Evolutionary conservation across 2,113 vertebrate genomes (phyloP), one percentile per base, ranked within the genome.

Genomic region (Meleagris gallopavo): DNA sequence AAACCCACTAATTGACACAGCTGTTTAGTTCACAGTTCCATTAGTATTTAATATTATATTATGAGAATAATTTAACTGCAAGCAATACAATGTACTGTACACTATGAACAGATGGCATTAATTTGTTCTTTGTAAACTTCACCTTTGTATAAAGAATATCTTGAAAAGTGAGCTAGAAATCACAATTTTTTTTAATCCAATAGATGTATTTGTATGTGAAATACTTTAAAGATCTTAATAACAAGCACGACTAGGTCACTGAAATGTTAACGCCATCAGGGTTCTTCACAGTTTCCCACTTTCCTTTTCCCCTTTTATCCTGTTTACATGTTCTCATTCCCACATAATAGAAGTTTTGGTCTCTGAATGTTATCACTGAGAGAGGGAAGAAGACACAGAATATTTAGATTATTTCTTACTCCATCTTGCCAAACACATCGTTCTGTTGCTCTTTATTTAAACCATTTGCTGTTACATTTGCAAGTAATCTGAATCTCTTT

Each of bases 131-230:
- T 90, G 50, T 64, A 85, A 85, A 80, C 55, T 85, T 94, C 78
- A 93, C 50, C 64, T 88, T 89, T 48, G 8, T 62, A 54, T 83
- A 55, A 89, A 58, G 46, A 80, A 34, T 60, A 30, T 82, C 36
- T 87, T 69, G 9, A 65, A 30, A 65, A 84, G 24, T 57, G 40
- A 94, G 84, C 61, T 76, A 67, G 15, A 76, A 93, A 40, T 92
- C 86, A 89, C 70, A 89, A 69, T 64, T 27, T 24, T 19, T 64
- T 87, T 40, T 82, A 92, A 65, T 73, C 50, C 6, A 92, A 65
- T 70, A 84, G 48, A 94, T 84, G 73, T 69, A 36, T 66, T 96
- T 92, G 78, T 78, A 86, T 36, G 24, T 92, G 72, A 90, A 96
- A 57, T 48, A 45, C 9, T 74, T 95, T 90, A 81, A 86, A 93